These are phyloP conservation scores for Pristionchus fissidentatus DNA, from an alignment of 2,888 invertebrate genomes.

Conservation along the genomic window DNA sequence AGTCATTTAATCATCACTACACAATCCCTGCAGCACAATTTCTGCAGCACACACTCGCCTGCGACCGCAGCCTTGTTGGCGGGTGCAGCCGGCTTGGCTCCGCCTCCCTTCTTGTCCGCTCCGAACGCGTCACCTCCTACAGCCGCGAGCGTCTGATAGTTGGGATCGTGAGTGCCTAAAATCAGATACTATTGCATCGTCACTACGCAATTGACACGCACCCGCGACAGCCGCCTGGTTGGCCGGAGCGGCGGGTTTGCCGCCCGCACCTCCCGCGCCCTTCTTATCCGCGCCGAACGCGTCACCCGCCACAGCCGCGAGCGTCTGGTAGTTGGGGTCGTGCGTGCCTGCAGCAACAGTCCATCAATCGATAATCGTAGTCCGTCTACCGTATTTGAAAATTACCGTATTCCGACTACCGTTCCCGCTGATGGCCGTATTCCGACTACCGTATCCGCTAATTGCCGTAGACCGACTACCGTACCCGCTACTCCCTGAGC, in stretches of 20 bases:
- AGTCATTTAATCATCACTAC: background rate
- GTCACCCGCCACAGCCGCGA: constrained; percentile 11
- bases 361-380: too few species aligned
- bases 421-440: too few species aligned
- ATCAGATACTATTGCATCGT: background rate
- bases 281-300: constrained; percentile 34
- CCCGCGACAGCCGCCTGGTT: constrained; percentile 31
- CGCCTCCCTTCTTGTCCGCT: constrained; percentile 18
- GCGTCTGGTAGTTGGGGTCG: constrained; percentile 29
- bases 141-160: constrained; percentile 24
- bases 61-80: constrained; percentile 25
- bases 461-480: too few species aligned
- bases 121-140: constrained; percentile 20
- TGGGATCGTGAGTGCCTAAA: constrained; percentile 30
- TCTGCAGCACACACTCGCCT: background rate
- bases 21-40: background rate
- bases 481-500: constrained; percentile 29
- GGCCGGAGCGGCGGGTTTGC: background rate
- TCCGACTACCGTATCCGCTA: too few species aligned
- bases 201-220: background rate
- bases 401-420: too few species aligned
- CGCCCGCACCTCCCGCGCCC: background rate
- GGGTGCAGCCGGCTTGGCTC: background rate
- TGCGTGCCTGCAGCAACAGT: constrained; percentile 25
- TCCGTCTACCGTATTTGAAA: too few species aligned